Conservation (phyloP, 2,113 vertebrate genomes). For the Nesoenas mayeri region DNA sequence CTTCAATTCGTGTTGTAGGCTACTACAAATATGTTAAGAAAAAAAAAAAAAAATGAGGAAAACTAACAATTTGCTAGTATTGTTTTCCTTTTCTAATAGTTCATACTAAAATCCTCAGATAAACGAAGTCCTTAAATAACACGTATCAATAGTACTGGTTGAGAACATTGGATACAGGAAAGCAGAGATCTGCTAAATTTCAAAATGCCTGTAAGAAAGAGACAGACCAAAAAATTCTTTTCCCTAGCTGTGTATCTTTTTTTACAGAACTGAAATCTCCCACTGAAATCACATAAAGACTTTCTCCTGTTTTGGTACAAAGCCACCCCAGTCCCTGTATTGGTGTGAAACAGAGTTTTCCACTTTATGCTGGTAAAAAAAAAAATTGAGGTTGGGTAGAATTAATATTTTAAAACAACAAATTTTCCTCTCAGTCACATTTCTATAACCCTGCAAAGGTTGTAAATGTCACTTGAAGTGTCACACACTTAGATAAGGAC, state of each 20-base stretch:
- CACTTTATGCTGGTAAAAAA: not conserved
- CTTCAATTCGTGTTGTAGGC: not conserved
- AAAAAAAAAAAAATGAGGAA: not conserved
- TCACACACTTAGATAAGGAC: not conserved
- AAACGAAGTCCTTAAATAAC: not conserved
- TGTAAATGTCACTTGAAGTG: not conserved
- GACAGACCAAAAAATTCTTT: rapidly evolving
- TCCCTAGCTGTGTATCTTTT: not conserved
- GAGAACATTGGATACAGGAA: not conserved
- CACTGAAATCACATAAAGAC: not conserved
- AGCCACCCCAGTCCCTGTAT: not conserved
- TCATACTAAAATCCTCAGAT: not conserved
- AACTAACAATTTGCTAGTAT: not conserved
- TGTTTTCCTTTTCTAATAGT: not conserved
- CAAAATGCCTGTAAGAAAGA: not conserved
- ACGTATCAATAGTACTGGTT: not conserved
- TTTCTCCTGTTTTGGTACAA: not conserved
- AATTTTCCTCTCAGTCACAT: not conserved
- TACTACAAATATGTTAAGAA: not conserved
- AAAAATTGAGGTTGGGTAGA: not conserved
- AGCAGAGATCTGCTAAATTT: not conserved
- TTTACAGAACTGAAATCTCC: not conserved
- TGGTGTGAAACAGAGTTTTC: not conserved
- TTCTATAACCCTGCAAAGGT: not conserved
- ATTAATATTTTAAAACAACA: not conserved